phyloP scores from a whole-genome alignment of 2,888 invertebrate species.

The Rhamphomyia laevipes region DNA sequence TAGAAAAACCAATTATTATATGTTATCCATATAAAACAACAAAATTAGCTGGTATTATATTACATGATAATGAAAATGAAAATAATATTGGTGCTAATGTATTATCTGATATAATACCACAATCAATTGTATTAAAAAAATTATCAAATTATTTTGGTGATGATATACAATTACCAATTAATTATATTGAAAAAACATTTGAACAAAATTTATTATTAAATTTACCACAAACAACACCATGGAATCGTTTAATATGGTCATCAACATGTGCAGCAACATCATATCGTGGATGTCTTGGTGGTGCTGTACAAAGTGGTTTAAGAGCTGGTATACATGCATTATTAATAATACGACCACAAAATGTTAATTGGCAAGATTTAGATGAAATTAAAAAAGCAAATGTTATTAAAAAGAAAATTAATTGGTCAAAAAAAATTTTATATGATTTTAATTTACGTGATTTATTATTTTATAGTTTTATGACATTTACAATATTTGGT shows the following conservation, averaged over 20 bases:
- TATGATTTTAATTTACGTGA: background rate
- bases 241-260: conserved; percentile 31
- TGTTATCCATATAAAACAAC: conserved; percentile 21
- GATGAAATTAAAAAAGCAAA: conserved; percentile 23
- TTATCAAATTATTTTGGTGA: conserved; percentile 23
- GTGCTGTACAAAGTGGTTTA: conserved; percentile 33
- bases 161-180: conserved; percentile 24
- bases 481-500: too few relatives aligned
- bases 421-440: background rate
- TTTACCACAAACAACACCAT: conserved; percentile 25
- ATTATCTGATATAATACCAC: conserved; percentile 9
- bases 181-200: conserved; percentile 20
- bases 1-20: conserved; percentile 21
- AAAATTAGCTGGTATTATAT: conserved; percentile 22
- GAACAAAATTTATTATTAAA: conserved; percentile 18
- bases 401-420: background rate
- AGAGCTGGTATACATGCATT: conserved; percentile 29
- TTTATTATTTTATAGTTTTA: background rate
- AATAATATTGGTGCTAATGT: background rate
- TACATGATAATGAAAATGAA: conserved; percentile 22
- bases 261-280: conserved; percentile 26
- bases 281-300: conserved; percentile 31
- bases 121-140: conserved; percentile 18
- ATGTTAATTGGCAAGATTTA: conserved; percentile 29
- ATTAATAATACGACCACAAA: conserved; percentile 29